Percentiles rank a stretch among this genome's conserved stretches.
Conservation (phyloP, 53 echinoderm and acorn worm species). For the Crossaster papposus region DNA sequence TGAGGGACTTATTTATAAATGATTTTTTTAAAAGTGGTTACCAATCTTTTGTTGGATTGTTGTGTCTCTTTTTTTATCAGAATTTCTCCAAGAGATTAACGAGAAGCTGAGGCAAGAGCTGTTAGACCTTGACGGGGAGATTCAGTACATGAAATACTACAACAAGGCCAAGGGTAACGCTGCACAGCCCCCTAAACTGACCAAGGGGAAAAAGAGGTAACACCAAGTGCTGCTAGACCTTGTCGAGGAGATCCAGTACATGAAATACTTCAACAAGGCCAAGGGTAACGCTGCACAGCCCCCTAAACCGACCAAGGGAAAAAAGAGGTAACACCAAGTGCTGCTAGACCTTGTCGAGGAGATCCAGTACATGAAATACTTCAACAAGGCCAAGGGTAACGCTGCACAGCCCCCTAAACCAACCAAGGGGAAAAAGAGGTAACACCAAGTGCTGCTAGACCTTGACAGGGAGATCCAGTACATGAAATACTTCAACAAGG, state of each 20-base stretch:
- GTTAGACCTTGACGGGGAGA: conserved; percentile 92
- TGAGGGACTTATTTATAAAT: no score
- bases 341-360: conserved; percentile 90
- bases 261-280: conserved; percentile 95
- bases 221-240: conserved; percentile 82
- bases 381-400: conserved; percentile 80
- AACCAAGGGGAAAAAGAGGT: conserved; percentile 80
- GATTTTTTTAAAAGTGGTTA: neutral
- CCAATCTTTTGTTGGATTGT: neutral
- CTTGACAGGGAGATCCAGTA: conserved; percentile 98
- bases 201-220: conserved; percentile 84
- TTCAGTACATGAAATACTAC: conserved; percentile 98
- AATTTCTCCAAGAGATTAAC: conserved; percentile 86
- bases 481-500: conserved; percentile 97
- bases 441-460: conserved; percentile 81
- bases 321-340: conserved; percentile 86
- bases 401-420: conserved; percentile 53
- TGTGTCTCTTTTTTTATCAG: conserved; percentile 33
- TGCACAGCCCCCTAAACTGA: conserved; percentile 34
- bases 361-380: conserved; percentile 98
- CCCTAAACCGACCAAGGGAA: conserved; percentile 59
- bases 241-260: conserved; percentile 97
- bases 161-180: conserved; percentile 80
- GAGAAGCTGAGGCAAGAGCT: conserved; percentile 87
- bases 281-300: conserved; percentile 66